Evolutionary conservation across 2,888 invertebrate species (phyloP), one percentile per base, ranked within the genome.

Genomic region (Athalia circularis): DNA sequence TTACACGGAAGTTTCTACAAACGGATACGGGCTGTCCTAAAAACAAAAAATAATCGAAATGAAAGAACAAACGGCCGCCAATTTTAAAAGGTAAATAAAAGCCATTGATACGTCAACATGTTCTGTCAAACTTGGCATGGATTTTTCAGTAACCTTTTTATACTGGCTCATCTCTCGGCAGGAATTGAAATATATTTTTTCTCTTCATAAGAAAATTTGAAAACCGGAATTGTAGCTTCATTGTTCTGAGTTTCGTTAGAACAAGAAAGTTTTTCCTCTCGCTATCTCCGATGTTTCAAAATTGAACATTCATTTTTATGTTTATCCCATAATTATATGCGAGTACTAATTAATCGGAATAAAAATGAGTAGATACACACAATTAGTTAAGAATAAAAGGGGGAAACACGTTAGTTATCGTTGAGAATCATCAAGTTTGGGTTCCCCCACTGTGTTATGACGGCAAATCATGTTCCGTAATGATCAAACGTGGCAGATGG

Each of bases 401-500:
- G 29, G 29, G 29, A 29, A 29, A 72, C 43, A 9, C 13, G 15
- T 72, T 59, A 15, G 72, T 72, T 59, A 72, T 72, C 59, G 59
- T 15, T 59, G 29, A 45, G 29, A 72, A 15, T 29, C 29, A 29
- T 29, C 29, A 29, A 29, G 29, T 29, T 29, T 13, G 45, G 59
- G 57, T 59, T 57, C 43, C 59, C 45, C 43, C 54, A 57, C 13
- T 72, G 68, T 52, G 67, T 77, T 59, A 54, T 64, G 70, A 72
- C 72, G 64, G 72, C 68, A 78, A 78, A 78, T 78, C 78, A 78
- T 78, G 74, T 78, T 64, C 74, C 78, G 62, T 78, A 78, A 78
- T 72, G 78, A 78, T 62, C 75, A 29, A 67, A 74, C 57, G 15
- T 80, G 87, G 87, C 89, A 90, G 90, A 90, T 90, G 89, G 89